A percentile compares a stretch with the other conserved stretches of the same genome.
Conservation (phyloP, 2,888 invertebrate genomes). For the Rhimphoctona megacephalus region DNA sequence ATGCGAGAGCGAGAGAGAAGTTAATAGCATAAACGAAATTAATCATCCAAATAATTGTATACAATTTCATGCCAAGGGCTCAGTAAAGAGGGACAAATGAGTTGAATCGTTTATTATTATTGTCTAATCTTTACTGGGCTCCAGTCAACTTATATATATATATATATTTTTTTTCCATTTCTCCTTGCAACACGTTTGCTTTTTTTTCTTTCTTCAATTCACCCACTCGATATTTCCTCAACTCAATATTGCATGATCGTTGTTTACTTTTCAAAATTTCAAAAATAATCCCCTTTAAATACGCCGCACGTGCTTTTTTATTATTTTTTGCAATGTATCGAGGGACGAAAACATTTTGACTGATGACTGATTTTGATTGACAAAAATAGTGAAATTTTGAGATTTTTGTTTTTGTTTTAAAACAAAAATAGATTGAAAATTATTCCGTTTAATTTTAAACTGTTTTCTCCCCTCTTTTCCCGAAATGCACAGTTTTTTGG, state of each 20-base stretch:
- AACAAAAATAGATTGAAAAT: neutral
- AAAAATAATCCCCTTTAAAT: neutral
- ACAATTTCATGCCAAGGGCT: slow-evolving; percentile 79
- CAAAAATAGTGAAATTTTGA: neutral
- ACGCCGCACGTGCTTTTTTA: neutral
- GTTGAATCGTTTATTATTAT: slow-evolving; percentile 40
- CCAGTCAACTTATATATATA: slow-evolving; percentile 55
- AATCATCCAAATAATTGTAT: slow-evolving; percentile 80
- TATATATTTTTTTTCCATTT: slow-evolving; percentile 59
- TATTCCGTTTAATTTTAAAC: neutral
- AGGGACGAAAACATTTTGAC: slow-evolving; percentile 7
- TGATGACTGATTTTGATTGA: neutral
- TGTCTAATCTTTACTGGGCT: slow-evolving; percentile 77
- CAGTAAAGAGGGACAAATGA: slow-evolving; percentile 71
- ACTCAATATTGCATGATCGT: slow-evolving; percentile 34
- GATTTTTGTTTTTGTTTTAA: neutral
- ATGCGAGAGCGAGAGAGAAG: slow-evolving; percentile 20
- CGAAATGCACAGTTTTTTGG: neutral
- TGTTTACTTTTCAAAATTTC: neutral
- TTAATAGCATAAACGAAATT: slow-evolving; percentile 82
- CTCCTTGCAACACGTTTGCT: slow-evolving; percentile 61
- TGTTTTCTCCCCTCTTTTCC: neutral
- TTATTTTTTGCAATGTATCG: slow-evolving; percentile 8
- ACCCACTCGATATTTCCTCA: slow-evolving; percentile 2
- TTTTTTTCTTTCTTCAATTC: slow-evolving; percentile 11